Conservation (phyloP, 2,113 vertebrate genomes). For the Phylloscopus trochilus region DNA sequence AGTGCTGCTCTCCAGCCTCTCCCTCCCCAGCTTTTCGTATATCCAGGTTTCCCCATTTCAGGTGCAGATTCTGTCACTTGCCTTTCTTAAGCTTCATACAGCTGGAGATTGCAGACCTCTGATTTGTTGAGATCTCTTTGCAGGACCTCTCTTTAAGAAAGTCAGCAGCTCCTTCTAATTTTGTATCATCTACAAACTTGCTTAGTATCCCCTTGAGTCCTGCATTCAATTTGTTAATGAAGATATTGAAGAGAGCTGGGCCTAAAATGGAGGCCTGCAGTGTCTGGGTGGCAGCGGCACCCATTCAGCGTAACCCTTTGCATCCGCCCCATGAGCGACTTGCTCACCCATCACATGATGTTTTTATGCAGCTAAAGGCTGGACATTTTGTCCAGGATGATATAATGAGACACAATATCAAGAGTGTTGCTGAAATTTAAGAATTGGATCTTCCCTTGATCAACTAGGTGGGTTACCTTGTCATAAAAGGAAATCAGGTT, state of each 20-base stretch:
- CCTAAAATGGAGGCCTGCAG: no score
- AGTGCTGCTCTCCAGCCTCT: neutral
- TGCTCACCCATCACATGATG: neutral
- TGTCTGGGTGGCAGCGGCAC: neutral
- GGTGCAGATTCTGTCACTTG: neutral
- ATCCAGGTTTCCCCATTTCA: neutral
- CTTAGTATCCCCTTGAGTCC: neutral
- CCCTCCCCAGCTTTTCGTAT: no score
- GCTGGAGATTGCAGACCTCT: rapidly evolving
- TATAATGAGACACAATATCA: neutral
- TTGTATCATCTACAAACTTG: neutral
- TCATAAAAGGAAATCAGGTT: neutral
- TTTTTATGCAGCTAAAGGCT: neutral
- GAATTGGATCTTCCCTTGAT: neutral
- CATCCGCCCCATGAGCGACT: rapidly evolving
- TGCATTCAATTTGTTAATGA: neutral
- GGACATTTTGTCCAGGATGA: neutral
- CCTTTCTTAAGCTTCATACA: neutral
- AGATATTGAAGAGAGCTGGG: neutral
- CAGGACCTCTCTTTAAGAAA: neutral
- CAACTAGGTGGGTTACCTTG: neutral
- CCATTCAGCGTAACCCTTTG: neutral
- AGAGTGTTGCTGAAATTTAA: neutral
- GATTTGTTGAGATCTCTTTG: neutral
- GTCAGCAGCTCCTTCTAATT: neutral